Evolutionary conservation across 2,888 invertebrate species (phyloP).

Genomic region (Iselma pallidipennis): DNA sequence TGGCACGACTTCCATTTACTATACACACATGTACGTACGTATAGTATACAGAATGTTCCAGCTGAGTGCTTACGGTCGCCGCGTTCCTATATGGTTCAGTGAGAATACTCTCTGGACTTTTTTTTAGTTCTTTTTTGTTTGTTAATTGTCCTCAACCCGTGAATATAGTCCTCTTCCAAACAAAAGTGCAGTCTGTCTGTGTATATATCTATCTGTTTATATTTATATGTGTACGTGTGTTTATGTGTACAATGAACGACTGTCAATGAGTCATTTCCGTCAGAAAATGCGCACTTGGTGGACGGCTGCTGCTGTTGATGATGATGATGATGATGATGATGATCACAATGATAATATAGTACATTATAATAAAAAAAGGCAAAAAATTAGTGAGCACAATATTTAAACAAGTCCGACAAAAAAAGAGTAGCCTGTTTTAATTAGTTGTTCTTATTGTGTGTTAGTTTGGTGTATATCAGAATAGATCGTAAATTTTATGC

Average conservation of each 20-base stretch:
- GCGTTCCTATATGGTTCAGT: background rate
- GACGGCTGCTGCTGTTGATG: background rate
- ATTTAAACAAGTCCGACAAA: background rate
- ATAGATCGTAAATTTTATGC: slow-evolving; percentile 6
- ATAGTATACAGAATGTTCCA: background rate
- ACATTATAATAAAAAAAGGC: background rate
- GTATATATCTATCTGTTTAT: background rate
- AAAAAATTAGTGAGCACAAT: background rate
- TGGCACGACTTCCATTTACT: background rate
- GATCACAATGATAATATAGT: background rate
- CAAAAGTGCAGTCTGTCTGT: background rate
- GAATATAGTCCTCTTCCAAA: background rate
- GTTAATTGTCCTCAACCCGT: no score
- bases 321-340: background rate
- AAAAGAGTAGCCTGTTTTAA: background rate
- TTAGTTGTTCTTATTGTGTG: slow-evolving; percentile 1
- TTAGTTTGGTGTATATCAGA: background rate
- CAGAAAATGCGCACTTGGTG: slow-evolving; percentile 9
- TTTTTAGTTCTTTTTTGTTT: background rate
- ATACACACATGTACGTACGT: background rate
- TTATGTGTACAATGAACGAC: background rate
- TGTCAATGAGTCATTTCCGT: slow-evolving; percentile 5
- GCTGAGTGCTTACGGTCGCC: background rate
- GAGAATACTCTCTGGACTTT: background rate
- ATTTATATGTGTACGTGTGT: background rate